phyloP scores from a whole-genome alignment of 1,140 invertebrate genomes.

The Leguminivora glycinivorella region DNA sequence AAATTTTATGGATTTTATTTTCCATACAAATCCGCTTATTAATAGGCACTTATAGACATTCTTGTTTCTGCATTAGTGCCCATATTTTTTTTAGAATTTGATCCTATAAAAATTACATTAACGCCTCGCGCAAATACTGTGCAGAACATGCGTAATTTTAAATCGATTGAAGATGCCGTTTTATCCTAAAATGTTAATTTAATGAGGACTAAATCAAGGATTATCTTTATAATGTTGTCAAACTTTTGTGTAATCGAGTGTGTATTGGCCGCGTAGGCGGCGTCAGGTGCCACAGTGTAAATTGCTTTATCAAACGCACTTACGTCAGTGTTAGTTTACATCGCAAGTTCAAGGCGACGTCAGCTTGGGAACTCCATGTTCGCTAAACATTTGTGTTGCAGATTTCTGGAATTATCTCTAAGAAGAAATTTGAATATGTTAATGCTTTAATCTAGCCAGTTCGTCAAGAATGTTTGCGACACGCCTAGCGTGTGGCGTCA shows the following conservation, averaged over 20 bases:
- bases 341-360: conserved; percentile 62
- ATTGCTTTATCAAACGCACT: conserved; percentile 62
- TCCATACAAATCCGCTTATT: conserved; percentile 4
- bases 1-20: conserved; percentile 31
- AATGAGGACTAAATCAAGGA: conserved; percentile 19
- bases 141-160: not conserved
- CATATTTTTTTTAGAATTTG: not conserved
- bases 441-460: not conserved
- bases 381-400: conserved; percentile 30
- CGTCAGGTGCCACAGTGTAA: conserved; percentile 50
- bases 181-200: not conserved
- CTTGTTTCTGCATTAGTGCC: not conserved
- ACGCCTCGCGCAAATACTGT: not conserved
- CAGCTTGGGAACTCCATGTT: conserved; percentile 40
- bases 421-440: conserved; percentile 18
- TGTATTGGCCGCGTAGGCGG: conserved; percentile 40
- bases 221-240: conserved; percentile 11
- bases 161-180: not conserved
- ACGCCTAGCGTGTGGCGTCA: conserved; percentile 27
- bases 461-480: conserved; percentile 17
- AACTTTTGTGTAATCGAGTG: conserved; percentile 24
- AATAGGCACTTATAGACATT: not conserved
- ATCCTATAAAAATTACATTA: not conserved
- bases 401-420: conserved; percentile 1
- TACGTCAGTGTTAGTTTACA: conserved; percentile 58